Percentiles rank a stretch among this genome's conserved stretches.
These are phyloP conservation scores for Rhyacophila brunnea DNA, from an alignment of 1,140 invertebrate species.

Conservation along the genomic window DNA sequence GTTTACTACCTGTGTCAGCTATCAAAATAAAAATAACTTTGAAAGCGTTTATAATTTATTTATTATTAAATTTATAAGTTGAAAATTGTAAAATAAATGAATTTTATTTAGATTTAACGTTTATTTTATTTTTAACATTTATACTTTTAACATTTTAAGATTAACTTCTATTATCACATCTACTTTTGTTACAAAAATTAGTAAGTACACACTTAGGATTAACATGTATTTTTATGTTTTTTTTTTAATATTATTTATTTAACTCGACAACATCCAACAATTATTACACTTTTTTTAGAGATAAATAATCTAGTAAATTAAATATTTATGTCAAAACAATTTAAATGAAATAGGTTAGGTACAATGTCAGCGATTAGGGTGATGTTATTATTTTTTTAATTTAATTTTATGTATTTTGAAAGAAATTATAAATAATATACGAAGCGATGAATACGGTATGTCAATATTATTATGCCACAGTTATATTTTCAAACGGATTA, in stretches of 20 bases:
- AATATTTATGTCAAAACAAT: not conserved
- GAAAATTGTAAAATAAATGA: not conserved
- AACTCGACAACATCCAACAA: slow-evolving; percentile 23
- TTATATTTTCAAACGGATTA: too few species aligned
- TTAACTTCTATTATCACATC: slow-evolving; percentile 26
- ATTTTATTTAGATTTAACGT: not conserved
- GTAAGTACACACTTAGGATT: slow-evolving; percentile 22
- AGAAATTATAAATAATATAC: too few species aligned
- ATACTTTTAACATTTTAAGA: slow-evolving; percentile 20
- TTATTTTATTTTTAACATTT: slow-evolving; percentile 14
- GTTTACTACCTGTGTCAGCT: too few species aligned
- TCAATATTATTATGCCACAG: too few species aligned
- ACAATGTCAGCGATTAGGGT: too few species aligned
- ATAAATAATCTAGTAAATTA: not conserved
- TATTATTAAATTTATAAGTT: not conserved
- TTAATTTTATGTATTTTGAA: too few species aligned
- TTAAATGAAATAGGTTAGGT: too few species aligned
- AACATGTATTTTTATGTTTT: slow-evolving; percentile 6
- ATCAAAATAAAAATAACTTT: too few species aligned
- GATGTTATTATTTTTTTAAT: too few species aligned
- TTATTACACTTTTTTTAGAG: not conserved
- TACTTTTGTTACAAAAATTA: slow-evolving; percentile 25
- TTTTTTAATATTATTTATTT: slow-evolving; percentile 15
- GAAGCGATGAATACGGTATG: too few species aligned
- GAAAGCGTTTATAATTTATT: too few species aligned